Percentiles rank a stretch among this genome's conserved stretches.
Evolutionary conservation across 53 echinoderm and acorn worm species (phyloP).

Genomic region (Stichopus horrens): DNA sequence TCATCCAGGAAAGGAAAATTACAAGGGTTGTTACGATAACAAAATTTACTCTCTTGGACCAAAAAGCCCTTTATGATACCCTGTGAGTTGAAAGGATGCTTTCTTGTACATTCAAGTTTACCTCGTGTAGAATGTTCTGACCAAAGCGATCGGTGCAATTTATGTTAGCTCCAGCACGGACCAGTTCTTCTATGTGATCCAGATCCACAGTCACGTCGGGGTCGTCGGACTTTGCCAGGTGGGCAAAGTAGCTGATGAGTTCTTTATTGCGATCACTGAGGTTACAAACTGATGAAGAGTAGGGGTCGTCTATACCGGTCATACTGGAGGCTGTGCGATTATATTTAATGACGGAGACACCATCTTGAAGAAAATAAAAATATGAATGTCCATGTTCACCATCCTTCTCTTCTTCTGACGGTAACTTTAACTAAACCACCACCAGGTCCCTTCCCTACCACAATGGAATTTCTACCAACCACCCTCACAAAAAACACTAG

Average conservation of each 20-base stretch:
- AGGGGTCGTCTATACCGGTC: conserved; percentile 57
- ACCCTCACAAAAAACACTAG: too few species aligned
- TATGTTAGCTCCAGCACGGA: conserved; percentile 67
- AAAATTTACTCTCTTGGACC: too few species aligned
- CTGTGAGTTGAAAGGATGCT: too few species aligned
- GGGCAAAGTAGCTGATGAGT: conserved; percentile 83
- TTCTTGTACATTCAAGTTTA: not conserved
- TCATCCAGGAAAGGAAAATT: too few species aligned
- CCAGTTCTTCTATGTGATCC: conserved; percentile 68
- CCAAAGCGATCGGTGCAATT: conserved; percentile 88
- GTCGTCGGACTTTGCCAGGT: conserved; percentile 61
- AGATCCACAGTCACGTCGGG: conserved; percentile 65
- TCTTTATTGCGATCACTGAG: conserved; percentile 65
- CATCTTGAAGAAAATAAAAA: not conserved
- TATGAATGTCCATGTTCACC: too few species aligned
- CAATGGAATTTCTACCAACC: too few species aligned
- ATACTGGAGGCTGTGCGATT: conserved; percentile 31
- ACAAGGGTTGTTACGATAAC: too few species aligned
- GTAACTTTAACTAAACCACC: too few species aligned
- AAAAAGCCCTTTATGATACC: too few species aligned
- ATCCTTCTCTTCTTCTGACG: too few species aligned
- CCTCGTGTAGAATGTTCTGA: conserved; percentile 92
- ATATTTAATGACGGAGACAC: not conserved
- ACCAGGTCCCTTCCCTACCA: too few species aligned
- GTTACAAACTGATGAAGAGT: conserved; percentile 37